These are phyloP conservation scores for Drosophila guanche DNA, from an alignment of 1,140 invertebrate genomes.

Conservation along the genomic window DNA sequence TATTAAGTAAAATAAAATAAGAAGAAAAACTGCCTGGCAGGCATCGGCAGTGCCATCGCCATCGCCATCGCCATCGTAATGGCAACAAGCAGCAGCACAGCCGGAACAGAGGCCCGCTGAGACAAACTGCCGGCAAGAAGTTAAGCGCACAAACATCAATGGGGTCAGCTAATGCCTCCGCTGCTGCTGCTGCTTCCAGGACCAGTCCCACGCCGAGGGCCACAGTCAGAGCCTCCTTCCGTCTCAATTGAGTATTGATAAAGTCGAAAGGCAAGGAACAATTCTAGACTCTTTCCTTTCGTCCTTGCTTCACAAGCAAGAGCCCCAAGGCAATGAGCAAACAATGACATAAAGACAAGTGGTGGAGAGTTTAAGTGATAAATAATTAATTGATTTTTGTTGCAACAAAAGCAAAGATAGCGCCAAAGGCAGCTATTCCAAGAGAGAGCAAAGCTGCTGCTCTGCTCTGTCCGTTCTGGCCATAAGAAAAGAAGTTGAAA, in stretches of 20 bases:
- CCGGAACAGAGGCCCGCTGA: slow-evolving; percentile 59
- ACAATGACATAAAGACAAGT: slow-evolving; percentile 84
- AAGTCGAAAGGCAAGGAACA: slow-evolving; percentile 60
- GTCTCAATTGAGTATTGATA: slow-evolving; percentile 83
- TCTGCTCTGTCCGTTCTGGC: not conserved
- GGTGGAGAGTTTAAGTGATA: slow-evolving; percentile 83
- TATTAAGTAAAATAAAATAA: slow-evolving; percentile 77
- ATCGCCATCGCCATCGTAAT: slow-evolving; percentile 1
- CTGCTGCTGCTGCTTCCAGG: not conserved
- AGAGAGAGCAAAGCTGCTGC: slow-evolving; percentile 11
- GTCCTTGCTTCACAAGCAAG: slow-evolving; percentile 6
- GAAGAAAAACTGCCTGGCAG: slow-evolving; percentile 45
- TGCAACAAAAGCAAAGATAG: slow-evolving; percentile 71
- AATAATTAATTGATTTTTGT: slow-evolving; percentile 84
- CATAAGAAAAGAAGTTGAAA: slow-evolving; percentile 58
- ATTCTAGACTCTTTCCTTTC: slow-evolving; percentile 45
- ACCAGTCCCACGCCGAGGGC: slow-evolving; percentile 10
- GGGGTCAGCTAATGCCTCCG: slow-evolving; percentile 73
- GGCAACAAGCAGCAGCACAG: slow-evolving; percentile 13
- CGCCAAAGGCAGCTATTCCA: not conserved
- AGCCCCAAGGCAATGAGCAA: slow-evolving; percentile 73
- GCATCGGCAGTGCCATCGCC: not conserved
- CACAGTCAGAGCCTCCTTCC: not conserved
- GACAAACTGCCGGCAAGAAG: slow-evolving; percentile 74
- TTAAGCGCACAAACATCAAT: slow-evolving; percentile 76